phyloP scores from a whole-genome alignment of 2,113 vertebrate species.

The Thinocorus orbignyianus region DNA sequence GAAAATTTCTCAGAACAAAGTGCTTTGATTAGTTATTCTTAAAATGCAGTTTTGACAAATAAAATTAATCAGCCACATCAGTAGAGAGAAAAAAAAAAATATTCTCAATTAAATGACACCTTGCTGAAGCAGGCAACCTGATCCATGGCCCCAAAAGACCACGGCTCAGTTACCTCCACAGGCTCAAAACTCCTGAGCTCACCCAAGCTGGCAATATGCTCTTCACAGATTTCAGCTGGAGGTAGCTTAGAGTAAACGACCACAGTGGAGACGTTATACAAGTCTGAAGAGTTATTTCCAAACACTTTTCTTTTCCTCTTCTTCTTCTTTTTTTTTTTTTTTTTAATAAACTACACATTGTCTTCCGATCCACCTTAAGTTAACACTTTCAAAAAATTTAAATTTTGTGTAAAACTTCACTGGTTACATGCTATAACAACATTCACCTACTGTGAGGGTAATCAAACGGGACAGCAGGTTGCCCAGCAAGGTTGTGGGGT shows the following conservation, averaged over 20 bases:
- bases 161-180: not conserved
- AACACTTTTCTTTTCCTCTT: too few species aligned
- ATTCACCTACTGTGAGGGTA: not conserved
- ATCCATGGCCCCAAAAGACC: not conserved
- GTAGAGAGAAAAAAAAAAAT: not conserved
- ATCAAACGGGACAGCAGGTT: not conserved
- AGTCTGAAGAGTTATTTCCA: not conserved
- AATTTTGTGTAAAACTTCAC: not conserved
- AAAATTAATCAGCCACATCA: not conserved
- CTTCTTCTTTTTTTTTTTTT: not conserved
- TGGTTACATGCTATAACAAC: not conserved
- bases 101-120: not conserved
- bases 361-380: not conserved
- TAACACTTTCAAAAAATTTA: not conserved
- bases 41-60: not conserved
- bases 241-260: not conserved
- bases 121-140: not conserved
- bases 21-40: not conserved
- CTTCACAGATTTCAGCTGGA: not conserved
- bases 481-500: not conserved
- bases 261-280: not conserved
- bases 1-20: not conserved
- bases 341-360: not conserved
- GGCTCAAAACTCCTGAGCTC: not conserved
- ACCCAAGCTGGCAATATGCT: not conserved